A percentile compares a stretch with the other conserved stretches of the same genome.
phyloP scores from a whole-genome alignment of 2,113 vertebrate species.

The Chamaetylas fuelleborni region DNA sequence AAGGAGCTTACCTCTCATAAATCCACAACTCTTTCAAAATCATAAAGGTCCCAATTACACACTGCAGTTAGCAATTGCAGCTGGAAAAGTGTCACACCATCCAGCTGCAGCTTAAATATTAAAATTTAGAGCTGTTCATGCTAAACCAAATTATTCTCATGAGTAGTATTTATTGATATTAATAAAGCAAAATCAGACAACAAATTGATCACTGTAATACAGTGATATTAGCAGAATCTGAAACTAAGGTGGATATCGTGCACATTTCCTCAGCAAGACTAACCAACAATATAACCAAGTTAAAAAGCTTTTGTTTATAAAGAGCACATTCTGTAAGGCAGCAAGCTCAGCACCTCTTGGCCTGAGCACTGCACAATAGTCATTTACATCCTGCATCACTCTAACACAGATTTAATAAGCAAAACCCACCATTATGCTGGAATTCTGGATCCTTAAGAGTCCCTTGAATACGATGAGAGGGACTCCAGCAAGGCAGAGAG shows the following conservation, averaged over 20 bases:
- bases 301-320: not conserved
- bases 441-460: constrained; percentile 83
- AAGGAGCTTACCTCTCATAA: not conserved
- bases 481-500: constrained; percentile 36
- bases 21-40: not conserved
- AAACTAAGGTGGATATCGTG: not conserved
- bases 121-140: not conserved
- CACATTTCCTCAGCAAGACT: not conserved
- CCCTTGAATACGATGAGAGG: constrained; percentile 80
- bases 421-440: constrained; percentile 83
- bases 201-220: not conserved
- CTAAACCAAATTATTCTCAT: not conserved
- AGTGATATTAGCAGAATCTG: not conserved
- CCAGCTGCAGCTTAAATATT: not conserved
- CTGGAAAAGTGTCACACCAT: not conserved
- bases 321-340: not conserved
- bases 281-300: not conserved
- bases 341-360: not conserved
- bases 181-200: not conserved
- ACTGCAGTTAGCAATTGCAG: not conserved
- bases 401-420: not conserved
- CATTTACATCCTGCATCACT: not conserved
- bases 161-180: not conserved
- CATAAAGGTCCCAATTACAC: not conserved
- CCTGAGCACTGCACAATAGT: not conserved